phyloP scores from a whole-genome alignment of 1,140 invertebrate genomes.

The Orchesella cincta region DNA sequence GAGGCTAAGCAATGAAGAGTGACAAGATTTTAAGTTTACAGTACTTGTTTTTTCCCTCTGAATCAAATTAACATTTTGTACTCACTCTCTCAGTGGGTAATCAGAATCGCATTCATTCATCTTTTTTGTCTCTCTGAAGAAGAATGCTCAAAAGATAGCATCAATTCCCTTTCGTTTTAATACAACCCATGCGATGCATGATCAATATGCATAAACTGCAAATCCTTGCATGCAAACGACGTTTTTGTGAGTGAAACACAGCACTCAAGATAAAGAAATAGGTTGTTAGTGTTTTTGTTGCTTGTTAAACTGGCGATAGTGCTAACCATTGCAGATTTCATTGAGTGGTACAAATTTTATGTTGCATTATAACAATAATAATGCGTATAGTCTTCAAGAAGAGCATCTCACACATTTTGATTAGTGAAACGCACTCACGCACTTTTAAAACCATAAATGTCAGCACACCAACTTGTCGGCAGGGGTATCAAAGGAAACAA shows the following conservation, averaged over 20 bases:
- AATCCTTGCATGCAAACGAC: no score
- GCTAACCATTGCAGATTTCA: background rate
- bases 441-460: background rate
- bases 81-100: background rate
- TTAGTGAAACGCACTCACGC: background rate
- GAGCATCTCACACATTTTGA: background rate
- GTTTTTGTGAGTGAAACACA: no score
- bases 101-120: background rate
- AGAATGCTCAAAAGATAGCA: background rate
- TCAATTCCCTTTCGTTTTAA: background rate
- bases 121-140: background rate
- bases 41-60: background rate
- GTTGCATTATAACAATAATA: background rate
- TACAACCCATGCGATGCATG: no score
- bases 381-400: no score
- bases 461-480: background rate
- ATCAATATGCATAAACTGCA: no score
- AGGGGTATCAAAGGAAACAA: background rate
- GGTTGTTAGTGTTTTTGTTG: background rate
- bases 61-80: conserved; percentile 10
- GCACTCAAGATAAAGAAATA: background rate
- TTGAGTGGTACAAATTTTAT: background rate
- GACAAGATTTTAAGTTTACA: background rate
- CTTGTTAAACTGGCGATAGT: background rate
- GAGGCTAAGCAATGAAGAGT: conserved; percentile 10